Evolutionary conservation across 2,888 invertebrate species (phyloP), one percentile per base, ranked within the genome.

Genomic region (Carcina quercana): DNA sequence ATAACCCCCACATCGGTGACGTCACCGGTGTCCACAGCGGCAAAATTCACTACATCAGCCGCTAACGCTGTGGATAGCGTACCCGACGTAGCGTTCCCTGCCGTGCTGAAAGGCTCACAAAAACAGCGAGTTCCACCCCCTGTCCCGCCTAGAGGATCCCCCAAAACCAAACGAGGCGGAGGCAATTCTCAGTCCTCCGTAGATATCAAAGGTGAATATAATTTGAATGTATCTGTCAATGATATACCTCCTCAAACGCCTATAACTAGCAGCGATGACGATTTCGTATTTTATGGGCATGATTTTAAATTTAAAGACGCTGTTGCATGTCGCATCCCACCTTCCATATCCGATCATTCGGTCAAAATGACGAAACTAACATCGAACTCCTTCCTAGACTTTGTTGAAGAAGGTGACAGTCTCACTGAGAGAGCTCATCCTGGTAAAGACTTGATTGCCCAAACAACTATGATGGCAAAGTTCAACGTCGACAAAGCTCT

Each of bases 101-200:
- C 91, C 29, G 89, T 93, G 30, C 80, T 92, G 58, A 92, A 91
- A 72, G 90, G 91, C 55, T 86, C 87, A 24, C 85, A 86, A 47
- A 92, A 92, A 72, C 87, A 90, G 51, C 91, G 92, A 71, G 89
- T 94, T 22, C 95, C 95, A 24, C 95, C 95, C 32, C 95, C 95
- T 13, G 95, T 95, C 30, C 95, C 95, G 32, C 95, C 95, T 3
- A 85, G 95, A 53, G 93, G 93, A 35, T 91, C 92, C 14, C 92
- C 91, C 25, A 90, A 90, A 67, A 73, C 84, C 36, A 88, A 87
- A 69, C 78, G 87, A 20, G 85, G 85, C 24, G 82, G 79, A 28
- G 80, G 71, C 35, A 53, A 64, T 39, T 73, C 80, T 5, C 78
- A 73, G 48, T 52, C 74, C 7, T 73, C 76, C 34, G 65, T 76